Evolutionary conservation across 2,888 invertebrate genomes (phyloP).

Genomic region (Drosophila formosana): DNA sequence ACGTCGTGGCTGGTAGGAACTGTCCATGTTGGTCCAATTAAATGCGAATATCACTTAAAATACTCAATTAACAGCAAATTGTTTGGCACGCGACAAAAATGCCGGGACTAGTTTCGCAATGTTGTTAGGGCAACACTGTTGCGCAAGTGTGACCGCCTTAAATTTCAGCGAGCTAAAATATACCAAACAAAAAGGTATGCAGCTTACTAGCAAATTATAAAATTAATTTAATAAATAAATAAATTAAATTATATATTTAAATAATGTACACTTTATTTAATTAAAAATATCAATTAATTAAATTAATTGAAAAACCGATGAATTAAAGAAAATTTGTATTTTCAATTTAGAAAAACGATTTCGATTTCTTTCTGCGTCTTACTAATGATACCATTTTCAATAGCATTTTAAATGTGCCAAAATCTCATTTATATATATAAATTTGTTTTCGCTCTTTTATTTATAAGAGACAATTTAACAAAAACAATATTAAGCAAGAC

Average conservation of each 20-base stretch:
- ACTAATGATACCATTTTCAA: too few species aligned
- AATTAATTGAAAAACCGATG: too few species aligned
- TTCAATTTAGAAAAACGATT: too few species aligned
- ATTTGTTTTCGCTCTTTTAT: too few species aligned
- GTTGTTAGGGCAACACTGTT: conserved; percentile 44
- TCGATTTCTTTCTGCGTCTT: too few species aligned
- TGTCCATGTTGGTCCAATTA: conserved; percentile 48
- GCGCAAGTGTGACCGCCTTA: neutral
- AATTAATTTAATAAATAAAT: too few species aligned
- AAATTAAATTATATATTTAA: too few species aligned
- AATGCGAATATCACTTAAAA: neutral
- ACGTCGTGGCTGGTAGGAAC: conserved; percentile 55
- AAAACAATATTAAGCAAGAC: too few species aligned
- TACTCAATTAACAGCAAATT: neutral
- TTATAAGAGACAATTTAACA: too few species aligned
- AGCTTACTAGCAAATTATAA: neutral
- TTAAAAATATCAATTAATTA: neutral
- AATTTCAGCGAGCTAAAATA: neutral
- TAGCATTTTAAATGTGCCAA: too few species aligned
- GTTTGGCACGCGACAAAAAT: conserved; percentile 61
- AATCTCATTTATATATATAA: too few species aligned
- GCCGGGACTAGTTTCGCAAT: conserved; percentile 51
- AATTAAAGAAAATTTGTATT: too few species aligned
- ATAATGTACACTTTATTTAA: neutral
- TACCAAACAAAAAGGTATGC: neutral